Conservation (phyloP, 2,888 invertebrate species). For the Spodoptera picta region DNA sequence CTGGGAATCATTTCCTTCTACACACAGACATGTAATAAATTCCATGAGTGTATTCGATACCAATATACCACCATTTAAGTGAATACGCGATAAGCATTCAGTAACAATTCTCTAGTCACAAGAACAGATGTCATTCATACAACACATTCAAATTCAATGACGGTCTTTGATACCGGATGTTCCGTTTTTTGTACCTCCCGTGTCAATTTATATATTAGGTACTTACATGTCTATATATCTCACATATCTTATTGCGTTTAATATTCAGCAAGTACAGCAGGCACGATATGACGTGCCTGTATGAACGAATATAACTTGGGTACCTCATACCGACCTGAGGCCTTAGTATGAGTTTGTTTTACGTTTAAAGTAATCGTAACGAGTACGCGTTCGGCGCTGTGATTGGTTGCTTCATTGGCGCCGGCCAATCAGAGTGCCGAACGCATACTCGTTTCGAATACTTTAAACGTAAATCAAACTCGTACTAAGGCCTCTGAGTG, state of each 20-base stretch:
- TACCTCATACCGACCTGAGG: too few relatives aligned
- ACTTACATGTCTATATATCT: constrained; percentile 16
- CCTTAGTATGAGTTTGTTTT: too few relatives aligned
- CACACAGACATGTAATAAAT: constrained; percentile 11
- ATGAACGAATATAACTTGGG: not conserved
- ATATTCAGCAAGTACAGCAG: constrained; percentile 16
- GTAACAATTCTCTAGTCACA: constrained; percentile 12
- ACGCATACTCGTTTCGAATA: too few relatives aligned
- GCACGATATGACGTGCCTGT: not conserved
- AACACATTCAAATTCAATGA: constrained; percentile 57
- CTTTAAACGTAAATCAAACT: too few relatives aligned
- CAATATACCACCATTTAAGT: constrained; percentile 30
- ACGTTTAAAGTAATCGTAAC: too few relatives aligned
- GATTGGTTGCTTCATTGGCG: too few relatives aligned
- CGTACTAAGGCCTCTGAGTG: too few relatives aligned
- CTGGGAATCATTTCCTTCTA: too few relatives aligned
- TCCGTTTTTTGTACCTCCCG: constrained; percentile 54
- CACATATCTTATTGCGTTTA: constrained; percentile 42
- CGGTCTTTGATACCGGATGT: constrained; percentile 56
- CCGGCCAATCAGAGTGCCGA: too few relatives aligned
- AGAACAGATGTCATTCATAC: constrained; percentile 45
- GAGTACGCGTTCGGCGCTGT: too few relatives aligned
- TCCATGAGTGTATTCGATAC: constrained; percentile 20
- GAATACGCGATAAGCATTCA: constrained; percentile 27
- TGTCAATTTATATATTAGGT: constrained; percentile 42